Base-by-base conservation (phyloP, 2,888 invertebrate genomes). In the Drosophila kokeensis region DNA sequence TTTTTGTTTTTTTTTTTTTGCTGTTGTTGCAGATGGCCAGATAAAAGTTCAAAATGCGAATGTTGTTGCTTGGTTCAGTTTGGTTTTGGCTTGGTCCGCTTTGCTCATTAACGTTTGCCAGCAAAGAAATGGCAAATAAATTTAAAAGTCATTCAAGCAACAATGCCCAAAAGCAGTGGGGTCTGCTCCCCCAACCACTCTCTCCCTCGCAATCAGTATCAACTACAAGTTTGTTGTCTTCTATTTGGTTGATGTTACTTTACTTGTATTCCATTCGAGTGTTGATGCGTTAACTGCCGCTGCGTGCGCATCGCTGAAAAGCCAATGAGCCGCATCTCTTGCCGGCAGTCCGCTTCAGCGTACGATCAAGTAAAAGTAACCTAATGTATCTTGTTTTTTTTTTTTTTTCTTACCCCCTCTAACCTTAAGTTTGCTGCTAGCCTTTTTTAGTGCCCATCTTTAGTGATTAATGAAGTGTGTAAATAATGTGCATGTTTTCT, bases 81-180 rank as follows among this genome's bases (percentile, higher is more conserved):
- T 40, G 29, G 29, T 27, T 55, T 55, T 72, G 60, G 42, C 69
- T 34, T 58, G 79, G 65, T 48, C 83, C 70, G 83, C 72, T 74
- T 71, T 87, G 83, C 87, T 87, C 85, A 83, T 87, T 87, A 83
- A 84, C 80, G 87, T 84, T 87, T 79, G 74, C 87, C 74, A 77
- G 76, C 69, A 87, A 82, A 87, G 87, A 87, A 87, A 87, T 87
- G 87, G 87, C 87, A 89, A 89, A 87, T 89, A 89, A 89, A 89
- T 89, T 87, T 87, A 89, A 89, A 89, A 87, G 87, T 87, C 87
- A 87, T 87, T 89, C 89, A 87, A 87, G 88, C 89, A 89, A 89
- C 87, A 87, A 83, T 79, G 73, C 82, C 75, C 77, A 83, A 83
- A 80, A 70, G 64, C 68, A 75, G 71, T 66, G 18, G 73, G n/a